Evolutionary conservation across 2,797 vertebrate genomes (phyloP).

Genomic region (Poecile montanus): DNA sequence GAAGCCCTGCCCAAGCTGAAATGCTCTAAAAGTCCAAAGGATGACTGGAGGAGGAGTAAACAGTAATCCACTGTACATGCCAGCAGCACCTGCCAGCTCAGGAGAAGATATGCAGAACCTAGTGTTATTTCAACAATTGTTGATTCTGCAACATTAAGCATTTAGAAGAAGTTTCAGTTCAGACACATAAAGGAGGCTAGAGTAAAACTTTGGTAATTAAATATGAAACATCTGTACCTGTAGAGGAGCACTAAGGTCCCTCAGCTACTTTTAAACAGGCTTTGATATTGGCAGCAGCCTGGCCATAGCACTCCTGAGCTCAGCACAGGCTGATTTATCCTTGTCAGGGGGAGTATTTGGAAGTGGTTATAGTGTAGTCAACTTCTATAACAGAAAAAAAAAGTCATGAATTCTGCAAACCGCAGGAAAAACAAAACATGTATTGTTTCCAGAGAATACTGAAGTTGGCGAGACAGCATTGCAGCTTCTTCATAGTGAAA

Average conservation of each 20-base stretch:
- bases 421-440: not conserved
- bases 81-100: not conserved
- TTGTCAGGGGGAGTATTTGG: constrained; percentile 53
- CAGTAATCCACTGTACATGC: not conserved
- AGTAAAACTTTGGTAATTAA: not conserved
- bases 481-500: not conserved
- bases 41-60: not conserved
- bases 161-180: not conserved
- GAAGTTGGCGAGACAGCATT: not conserved
- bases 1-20: not conserved
- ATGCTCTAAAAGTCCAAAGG: not conserved
- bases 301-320: not conserved
- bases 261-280: constrained; percentile 25
- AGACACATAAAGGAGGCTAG: not conserved
- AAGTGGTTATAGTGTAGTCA: constrained; percentile 37
- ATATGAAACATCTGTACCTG: constrained; percentile 29
- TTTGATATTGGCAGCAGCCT: constrained; percentile 26
- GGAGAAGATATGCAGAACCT: not conserved
- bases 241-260: not conserved
- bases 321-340: constrained; percentile 39
- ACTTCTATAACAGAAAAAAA: constrained; percentile 1
- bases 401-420: not conserved
- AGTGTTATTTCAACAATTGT: not conserved
- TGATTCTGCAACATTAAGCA: not conserved
- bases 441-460: not conserved